These are phyloP conservation scores for Leuciscus waleckii DNA, from an alignment of 2,797 vertebrate genomes.

Conservation along the genomic window DNA sequence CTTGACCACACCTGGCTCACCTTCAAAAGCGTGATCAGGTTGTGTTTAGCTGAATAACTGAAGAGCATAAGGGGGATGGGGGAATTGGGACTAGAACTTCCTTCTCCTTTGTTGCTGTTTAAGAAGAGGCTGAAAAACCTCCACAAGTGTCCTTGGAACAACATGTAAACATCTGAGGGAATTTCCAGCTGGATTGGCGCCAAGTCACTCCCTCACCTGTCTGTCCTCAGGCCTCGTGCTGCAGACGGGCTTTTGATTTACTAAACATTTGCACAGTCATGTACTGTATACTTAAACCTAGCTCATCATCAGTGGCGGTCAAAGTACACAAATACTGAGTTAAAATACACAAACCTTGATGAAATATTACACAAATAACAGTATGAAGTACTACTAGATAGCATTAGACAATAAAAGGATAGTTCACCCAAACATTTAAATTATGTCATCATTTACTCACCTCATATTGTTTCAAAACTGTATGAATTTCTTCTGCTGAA, in stretches of 20 bases:
- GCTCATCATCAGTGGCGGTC: neutral
- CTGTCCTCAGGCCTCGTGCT: neutral
- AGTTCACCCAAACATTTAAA: neutral
- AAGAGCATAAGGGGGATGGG: neutral
- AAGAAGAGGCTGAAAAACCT: conserved; percentile 34
- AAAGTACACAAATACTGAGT: neutral
- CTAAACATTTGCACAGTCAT: neutral
- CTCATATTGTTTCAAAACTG: no score
- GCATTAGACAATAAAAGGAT: neutral
- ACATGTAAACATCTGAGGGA: conserved; percentile 49
- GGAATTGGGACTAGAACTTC: neutral
- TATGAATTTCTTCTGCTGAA: neutral
- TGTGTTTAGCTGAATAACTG: conserved; percentile 24
- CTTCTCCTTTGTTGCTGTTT: conserved; percentile 50
- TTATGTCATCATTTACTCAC: neutral
- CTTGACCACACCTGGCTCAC: conserved; percentile 21
- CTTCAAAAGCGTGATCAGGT: conserved; percentile 1
- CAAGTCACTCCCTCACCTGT: conserved; percentile 48
- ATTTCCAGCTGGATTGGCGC: conserved; percentile 49
- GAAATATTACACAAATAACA: conserved; percentile 4
- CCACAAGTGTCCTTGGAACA: conserved; percentile 28
- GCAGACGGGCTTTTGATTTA: neutral
- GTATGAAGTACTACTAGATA: neutral
- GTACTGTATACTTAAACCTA: neutral
- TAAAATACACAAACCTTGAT: neutral